A percentile compares a stretch with the other conserved stretches of the same genome.
Conservation (phyloP, 2,113 vertebrate genomes). For the Dromaius novaehollandiae region DNA sequence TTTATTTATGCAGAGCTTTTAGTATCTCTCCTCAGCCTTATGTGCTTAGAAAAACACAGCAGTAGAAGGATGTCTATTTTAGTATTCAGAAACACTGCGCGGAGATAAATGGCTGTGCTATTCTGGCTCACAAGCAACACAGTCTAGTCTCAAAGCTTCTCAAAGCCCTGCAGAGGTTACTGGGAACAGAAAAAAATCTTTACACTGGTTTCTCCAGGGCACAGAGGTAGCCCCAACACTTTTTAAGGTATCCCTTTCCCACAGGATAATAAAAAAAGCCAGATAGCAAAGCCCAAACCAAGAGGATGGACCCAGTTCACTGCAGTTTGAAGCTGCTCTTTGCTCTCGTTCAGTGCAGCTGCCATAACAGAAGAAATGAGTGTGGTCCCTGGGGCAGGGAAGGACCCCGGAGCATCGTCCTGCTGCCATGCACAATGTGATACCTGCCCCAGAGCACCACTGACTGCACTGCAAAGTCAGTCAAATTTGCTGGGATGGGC, state of each 20-base stretch:
- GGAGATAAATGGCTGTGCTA: background rate
- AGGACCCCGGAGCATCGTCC: background rate
- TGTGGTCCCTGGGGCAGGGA: too few relatives aligned
- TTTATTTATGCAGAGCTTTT: background rate
- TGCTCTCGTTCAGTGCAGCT: background rate
- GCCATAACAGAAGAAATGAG: background rate
- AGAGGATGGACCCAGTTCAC: too few relatives aligned
- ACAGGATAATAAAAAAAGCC: background rate
- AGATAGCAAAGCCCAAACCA: background rate
- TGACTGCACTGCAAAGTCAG: too few relatives aligned
- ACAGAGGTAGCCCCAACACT: background rate
- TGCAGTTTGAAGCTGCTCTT: background rate
- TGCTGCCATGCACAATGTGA: background rate
- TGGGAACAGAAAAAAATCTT: background rate
- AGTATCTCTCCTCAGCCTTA: background rate
- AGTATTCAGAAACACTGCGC: fast-evolving
- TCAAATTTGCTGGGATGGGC: background rate
- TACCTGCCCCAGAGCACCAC: background rate
- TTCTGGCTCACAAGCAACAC: background rate
- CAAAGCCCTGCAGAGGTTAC: background rate
- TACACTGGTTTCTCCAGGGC: background rate
- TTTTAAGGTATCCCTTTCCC: background rate
- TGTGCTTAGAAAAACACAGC: background rate
- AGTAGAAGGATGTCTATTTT: background rate
- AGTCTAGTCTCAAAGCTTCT: background rate